Evolutionary conservation across 1,140 invertebrate genomes (phyloP).

Genomic region (Bombus ignitus): DNA sequence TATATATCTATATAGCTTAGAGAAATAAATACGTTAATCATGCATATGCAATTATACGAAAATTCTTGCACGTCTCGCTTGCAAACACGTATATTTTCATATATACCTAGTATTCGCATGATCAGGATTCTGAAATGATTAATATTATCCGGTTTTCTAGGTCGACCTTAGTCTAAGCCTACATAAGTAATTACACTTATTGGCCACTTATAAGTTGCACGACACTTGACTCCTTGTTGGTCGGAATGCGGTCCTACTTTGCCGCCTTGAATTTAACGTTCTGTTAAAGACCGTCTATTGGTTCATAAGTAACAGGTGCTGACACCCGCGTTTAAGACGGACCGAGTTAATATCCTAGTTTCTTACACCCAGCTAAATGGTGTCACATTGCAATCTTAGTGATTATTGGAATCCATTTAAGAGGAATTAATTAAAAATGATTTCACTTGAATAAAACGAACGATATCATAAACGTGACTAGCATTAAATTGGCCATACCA

Average conservation of each 20-base stretch:
- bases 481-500: neutral
- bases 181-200: slow-evolving; percentile 67
- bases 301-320: slow-evolving; percentile 61
- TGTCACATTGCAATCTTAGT: neutral
- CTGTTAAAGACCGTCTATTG: slow-evolving; percentile 40
- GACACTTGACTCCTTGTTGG: slow-evolving; percentile 33
- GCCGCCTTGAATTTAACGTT: slow-evolving; percentile 36
- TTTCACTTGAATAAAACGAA: neutral
- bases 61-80: slow-evolving; percentile 18
- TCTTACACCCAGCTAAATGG: neutral
- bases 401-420: neutral
- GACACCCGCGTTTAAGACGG: slow-evolving; percentile 23
- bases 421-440: neutral
- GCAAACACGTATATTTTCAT: slow-evolving; percentile 11
- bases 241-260: slow-evolving; percentile 55
- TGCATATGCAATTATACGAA: neutral
- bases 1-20: too few species aligned
- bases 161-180: slow-evolving; percentile 50
- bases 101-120: neutral
- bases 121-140: slow-evolving; percentile 28
- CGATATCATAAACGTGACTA: neutral
- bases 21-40: neutral
- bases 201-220: slow-evolving; percentile 44
- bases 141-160: slow-evolving; percentile 57
- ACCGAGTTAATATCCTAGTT: neutral